Evolutionary conservation across 2,797 vertebrate genomes (phyloP).

Genomic region (Chiloscyllium punctatum): DNA sequence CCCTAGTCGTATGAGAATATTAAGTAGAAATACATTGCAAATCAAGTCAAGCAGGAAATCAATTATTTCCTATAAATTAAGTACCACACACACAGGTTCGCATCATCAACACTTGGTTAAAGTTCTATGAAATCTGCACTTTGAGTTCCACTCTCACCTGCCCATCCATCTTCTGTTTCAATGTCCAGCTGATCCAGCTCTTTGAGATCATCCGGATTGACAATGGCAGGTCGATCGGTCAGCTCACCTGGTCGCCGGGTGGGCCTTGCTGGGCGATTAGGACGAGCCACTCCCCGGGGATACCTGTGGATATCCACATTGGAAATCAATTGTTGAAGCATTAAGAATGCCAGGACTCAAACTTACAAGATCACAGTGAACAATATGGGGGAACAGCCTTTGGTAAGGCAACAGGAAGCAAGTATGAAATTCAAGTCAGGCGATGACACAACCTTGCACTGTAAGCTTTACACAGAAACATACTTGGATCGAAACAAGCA

Average conservation of each 20-base stretch:
- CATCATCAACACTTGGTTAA: not conserved
- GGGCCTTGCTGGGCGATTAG: conserved; percentile 64
- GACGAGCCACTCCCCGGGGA: conserved; percentile 59
- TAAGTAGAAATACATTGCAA: not conserved
- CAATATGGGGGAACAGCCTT: not conserved
- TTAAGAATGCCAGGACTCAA: no score
- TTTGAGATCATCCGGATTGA: conserved; percentile 92
- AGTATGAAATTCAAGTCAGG: not conserved
- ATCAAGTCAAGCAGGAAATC: not conserved
- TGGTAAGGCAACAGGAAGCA: not conserved
- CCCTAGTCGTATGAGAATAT: not conserved
- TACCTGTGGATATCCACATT: conserved; percentile 53
- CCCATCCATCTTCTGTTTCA: conserved; percentile 92
- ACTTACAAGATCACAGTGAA: not conserved
- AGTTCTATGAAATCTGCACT: not conserved
- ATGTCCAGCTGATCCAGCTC: conserved; percentile 92
- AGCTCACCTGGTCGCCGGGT: conserved; percentile 65
- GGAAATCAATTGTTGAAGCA: not conserved
- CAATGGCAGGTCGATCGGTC: conserved; percentile 78
- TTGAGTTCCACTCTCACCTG: conserved; percentile 52
- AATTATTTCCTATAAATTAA: not conserved
- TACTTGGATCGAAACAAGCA: not conserved
- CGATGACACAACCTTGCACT: not conserved
- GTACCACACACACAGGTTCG: not conserved
- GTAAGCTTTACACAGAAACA: not conserved